phyloP scores from a whole-genome alignment of 2,797 vertebrate genomes.

The Choloepus didactylus region DNA sequence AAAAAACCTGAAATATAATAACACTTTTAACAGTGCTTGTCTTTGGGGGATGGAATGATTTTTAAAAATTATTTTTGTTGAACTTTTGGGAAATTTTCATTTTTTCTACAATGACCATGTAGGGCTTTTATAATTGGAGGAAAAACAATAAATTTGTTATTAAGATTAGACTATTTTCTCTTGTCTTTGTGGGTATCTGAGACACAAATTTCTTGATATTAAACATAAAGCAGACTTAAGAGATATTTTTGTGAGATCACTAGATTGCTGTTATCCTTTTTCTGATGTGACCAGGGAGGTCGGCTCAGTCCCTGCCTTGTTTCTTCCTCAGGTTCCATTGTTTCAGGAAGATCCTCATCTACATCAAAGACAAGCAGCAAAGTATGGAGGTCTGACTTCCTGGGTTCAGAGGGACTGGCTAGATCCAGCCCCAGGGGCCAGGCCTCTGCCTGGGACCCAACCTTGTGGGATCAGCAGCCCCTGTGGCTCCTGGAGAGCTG shows the following conservation, averaged over 20 bases:
- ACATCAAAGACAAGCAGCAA: background rate
- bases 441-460: background rate
- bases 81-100: background rate
- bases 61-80: slow-evolving; percentile 4
- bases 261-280: background rate
- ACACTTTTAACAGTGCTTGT: slow-evolving; percentile 1
- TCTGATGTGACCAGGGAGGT: background rate
- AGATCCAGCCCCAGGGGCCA: background rate
- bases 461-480: background rate
- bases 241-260: background rate
- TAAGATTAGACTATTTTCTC: background rate
- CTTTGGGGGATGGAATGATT: slow-evolving; percentile 1
- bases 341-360: background rate
- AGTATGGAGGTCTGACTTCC: background rate
- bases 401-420: background rate
- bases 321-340: background rate
- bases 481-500: background rate
- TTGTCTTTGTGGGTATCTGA: background rate
- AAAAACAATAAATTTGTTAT: background rate
- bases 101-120: background rate
- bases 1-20: slow-evolving; percentile 32
- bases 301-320: background rate
- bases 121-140: slow-evolving; percentile 42
- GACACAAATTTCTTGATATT: background rate
- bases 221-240: background rate